phyloP scores from a whole-genome alignment of 1,140 invertebrate species.

The Episyrphus balteatus region DNA sequence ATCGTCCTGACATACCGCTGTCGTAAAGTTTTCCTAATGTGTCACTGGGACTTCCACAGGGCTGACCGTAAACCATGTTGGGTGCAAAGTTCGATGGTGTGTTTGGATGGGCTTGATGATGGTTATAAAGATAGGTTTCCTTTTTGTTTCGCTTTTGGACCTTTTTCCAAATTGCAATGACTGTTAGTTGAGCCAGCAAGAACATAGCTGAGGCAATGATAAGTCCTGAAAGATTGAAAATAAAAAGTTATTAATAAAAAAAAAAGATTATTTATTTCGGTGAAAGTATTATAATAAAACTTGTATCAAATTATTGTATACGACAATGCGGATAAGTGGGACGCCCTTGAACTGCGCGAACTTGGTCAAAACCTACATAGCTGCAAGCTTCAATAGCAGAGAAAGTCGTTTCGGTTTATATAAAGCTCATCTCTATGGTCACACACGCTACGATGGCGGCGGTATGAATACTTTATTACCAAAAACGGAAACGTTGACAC shows the following conservation, averaged over 20 bases:
- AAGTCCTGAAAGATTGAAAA: constrained; percentile 19
- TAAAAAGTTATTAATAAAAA: constrained; percentile 8
- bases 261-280: no score
- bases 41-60: constrained; percentile 44
- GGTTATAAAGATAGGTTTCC: constrained; percentile 38
- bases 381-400: no score
- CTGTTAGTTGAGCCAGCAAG: constrained; percentile 29
- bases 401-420: no score
- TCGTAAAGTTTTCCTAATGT: constrained; percentile 80
- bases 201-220: constrained; percentile 28
- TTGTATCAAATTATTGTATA: no score
- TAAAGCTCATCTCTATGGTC: no score
- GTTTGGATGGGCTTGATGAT: constrained; percentile 21
- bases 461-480: no score
- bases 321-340: no score
- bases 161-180: constrained; percentile 35
- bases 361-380: no score
- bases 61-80: constrained; percentile 27
- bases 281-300: no score
- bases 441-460: no score
- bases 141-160: constrained; percentile 65
- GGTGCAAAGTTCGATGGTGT: constrained; percentile 24
- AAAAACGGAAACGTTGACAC: no score
- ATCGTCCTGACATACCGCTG: constrained; percentile 54
- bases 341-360: no score